Base-by-base conservation (phyloP, 2,888 invertebrate species). In the Acleris sparsana region DNA sequence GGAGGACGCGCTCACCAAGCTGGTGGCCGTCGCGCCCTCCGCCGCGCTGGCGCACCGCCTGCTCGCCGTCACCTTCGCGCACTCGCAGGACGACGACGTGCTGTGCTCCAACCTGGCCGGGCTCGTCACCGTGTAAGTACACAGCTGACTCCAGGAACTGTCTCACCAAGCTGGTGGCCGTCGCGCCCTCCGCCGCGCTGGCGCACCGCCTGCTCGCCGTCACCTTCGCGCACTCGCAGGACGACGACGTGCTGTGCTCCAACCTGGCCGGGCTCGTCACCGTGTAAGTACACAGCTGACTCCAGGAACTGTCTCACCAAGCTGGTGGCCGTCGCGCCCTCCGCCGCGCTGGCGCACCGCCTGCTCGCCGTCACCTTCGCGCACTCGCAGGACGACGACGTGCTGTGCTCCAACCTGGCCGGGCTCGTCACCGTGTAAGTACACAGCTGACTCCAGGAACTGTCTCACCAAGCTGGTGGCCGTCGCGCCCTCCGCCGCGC, bases 381-480 rank as follows among this genome's bases (percentile, higher is more conserved):
- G 95, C 96, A 56, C 94, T 94, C 3, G 94, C 95, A 39, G 1
- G 96, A 97, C 58, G 98, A 98, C 71, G 97, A 97, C 73, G 96
- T 98, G 48, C 95, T 98, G 64, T 95, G 96, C 72, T 96, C 97
- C 6, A 98, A 99, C 88, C 94, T 97, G 7, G 96, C 96, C 29
- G 98, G 98, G 63, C 98, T 97, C 84, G 95, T 98, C 71, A 97
- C 98, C 79, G 96, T 98, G 96, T 97, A 94, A 95, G 97, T 94
- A 67, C 17, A 46, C 17, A n/a, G n/a, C n/a, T 29, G 25, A 9
- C 33, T 9, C 33, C 2, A 9, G 9, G 33, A 29, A 9, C 33
- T 0, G 0, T 2, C 9, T 33, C 9, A 9, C 33, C 3, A 9
- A 33, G 33, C 33, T 33, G 33, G 9, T 33, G 33, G 33, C 33